Conservation (phyloP, 1,140 invertebrate genomes). For the Drosophila littoralis region DNA sequence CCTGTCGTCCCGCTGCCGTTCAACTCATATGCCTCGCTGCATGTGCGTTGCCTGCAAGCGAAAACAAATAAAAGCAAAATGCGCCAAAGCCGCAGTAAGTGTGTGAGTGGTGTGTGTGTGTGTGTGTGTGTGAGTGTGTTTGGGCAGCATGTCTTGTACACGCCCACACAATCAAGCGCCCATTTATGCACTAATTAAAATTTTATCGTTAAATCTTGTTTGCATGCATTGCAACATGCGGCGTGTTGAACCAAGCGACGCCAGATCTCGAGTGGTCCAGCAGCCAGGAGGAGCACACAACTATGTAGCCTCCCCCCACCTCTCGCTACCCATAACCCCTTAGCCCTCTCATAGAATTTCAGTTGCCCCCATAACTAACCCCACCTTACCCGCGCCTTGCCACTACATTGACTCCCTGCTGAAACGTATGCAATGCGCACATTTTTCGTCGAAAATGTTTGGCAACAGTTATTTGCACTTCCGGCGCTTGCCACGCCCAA, state of each 20-base stretch:
- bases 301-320: not conserved
- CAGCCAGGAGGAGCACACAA: conserved; percentile 12
- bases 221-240: conserved; percentile 78
- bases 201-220: conserved; percentile 83
- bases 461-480: conserved; percentile 82
- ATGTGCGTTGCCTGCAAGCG: conserved; percentile 30
- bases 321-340: not conserved
- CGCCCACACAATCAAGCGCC: conserved; percentile 80
- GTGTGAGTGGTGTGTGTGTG: conserved; percentile 12
- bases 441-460: conserved; percentile 77
- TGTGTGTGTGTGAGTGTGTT: conserved; percentile 18
- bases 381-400: not conserved
- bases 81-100: conserved; percentile 73
- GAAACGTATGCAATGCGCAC: conserved; percentile 69
- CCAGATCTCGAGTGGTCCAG: conserved; percentile 20
- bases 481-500: conserved; percentile 47
- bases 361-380: conserved; percentile 5
- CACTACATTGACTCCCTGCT: not conserved
- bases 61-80: conserved; percentile 74
- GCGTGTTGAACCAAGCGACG: conserved; percentile 40
- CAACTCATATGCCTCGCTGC: conserved; percentile 13
- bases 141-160: conserved; percentile 57
- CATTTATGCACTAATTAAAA: conserved; percentile 83
- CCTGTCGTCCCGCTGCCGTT: not conserved
- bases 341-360: not conserved